Evolutionary conservation across 2,797 vertebrate genomes (phyloP), one percentile per base, ranked within the genome.

Genomic region (Danio choprae): DNA sequence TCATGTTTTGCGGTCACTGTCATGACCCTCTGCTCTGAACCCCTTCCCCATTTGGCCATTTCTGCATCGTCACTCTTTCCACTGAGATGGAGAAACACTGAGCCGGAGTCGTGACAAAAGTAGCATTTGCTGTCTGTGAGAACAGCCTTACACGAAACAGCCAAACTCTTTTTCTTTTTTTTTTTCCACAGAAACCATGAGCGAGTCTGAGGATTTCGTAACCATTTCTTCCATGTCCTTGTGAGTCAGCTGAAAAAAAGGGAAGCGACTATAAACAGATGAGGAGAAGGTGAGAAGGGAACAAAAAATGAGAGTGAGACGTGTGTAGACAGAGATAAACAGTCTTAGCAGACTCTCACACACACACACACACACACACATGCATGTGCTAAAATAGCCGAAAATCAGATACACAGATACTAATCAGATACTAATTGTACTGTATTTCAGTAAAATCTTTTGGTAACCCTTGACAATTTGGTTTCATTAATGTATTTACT

Each of bases 51-150:
- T 62, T 59, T 13, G 53, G 13, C 8, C 36, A 62, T 83, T 90
- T 91, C 84, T 86, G 90, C 90, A 86, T 77, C 64, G 87, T 94
- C 92, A 93, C 88, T 88, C 56, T 92, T 93, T 93, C 91, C 88
- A 89, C 89, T 85, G 89, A 88, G 85, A 82, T 81, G 36, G 80
- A 84, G 86, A 85, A 81, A 69, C 68, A 65, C 83, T 84, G 53
- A 50, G 10, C 18, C n/a, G 15, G n/a, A 74, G 73, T 48, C 7
- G 36, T 65, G 16, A 70, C 65, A 38, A 56, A 53, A 84, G 41
- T 69, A 59, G 12, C 3, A 15, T 36, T 51, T 38, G 7, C 51
- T 10, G 50, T 79, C 84, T 84, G 83, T 74, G 63, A 83, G 82
- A 87, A 71, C 68, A n/a, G 76, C 80, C 80, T 60, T 29, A 65